Evolutionary conservation across 2,888 invertebrate genomes (phyloP).

Genomic region (Orchesella flavescens): DNA sequence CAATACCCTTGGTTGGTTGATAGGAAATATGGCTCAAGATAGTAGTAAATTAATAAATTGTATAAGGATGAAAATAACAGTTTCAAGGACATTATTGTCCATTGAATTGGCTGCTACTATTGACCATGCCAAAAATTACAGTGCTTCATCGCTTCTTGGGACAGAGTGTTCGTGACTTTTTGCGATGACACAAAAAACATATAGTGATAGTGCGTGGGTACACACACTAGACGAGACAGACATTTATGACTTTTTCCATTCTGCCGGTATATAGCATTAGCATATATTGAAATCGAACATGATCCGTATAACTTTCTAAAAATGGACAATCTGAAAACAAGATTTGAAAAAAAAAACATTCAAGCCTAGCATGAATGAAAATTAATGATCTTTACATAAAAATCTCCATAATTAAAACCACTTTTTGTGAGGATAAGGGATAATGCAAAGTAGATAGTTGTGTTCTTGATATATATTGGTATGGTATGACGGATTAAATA

Average conservation of each 20-base stretch:
- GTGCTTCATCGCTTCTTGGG: background rate
- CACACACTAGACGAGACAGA: slow-evolving; percentile 22
- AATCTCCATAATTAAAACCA: slow-evolving; percentile 22
- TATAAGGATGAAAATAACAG: slow-evolving; percentile 12
- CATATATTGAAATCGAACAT: background rate
- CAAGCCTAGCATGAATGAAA: slow-evolving; percentile 19
- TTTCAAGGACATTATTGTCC: slow-evolving; percentile 1
- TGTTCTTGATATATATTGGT: background rate
- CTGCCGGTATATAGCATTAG: slow-evolving; percentile 8
- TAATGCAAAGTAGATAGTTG: no score
- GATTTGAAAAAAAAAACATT: slow-evolving; percentile 34
- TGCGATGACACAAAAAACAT: background rate
- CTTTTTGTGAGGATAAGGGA: background rate
- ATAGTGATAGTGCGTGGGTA: slow-evolving; percentile 10
- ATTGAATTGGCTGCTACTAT: background rate
- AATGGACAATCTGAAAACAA: slow-evolving; percentile 20
- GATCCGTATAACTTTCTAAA: slow-evolving; percentile 17
- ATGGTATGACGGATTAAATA: background rate
- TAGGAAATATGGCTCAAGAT: slow-evolving; percentile 10
- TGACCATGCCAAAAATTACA: background rate
- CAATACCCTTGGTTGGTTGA: slow-evolving; percentile 1
- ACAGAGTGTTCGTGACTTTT: background rate
- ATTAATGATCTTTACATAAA: slow-evolving; percentile 1
- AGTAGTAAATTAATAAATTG: slow-evolving; percentile 15
- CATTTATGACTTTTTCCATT: slow-evolving; percentile 24